A percentile compares a stretch with the other conserved stretches of the same genome.
phyloP scores from a whole-genome alignment of 92 coral and sea anemone genomes.

The Epizoanthus illoricatus region DNA sequence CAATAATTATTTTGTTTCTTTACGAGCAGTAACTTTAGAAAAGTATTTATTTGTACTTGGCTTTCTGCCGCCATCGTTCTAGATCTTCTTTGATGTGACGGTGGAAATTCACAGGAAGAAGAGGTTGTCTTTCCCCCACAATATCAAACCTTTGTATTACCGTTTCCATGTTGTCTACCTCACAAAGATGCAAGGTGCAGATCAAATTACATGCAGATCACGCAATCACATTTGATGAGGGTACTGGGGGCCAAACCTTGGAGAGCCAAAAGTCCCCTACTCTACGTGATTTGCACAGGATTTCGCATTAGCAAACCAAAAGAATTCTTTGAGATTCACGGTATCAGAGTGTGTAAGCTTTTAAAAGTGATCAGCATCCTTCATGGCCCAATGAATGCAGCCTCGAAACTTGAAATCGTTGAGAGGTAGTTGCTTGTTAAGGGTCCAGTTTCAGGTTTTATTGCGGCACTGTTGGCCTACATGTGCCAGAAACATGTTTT shows the following conservation, averaged over 20 bases:
- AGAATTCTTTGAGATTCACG: constrained; percentile 23
- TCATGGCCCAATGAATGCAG: constrained; percentile 27
- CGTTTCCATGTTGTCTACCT: constrained; percentile 13
- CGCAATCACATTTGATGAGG: neutral
- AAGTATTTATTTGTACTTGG: constrained; percentile 12
- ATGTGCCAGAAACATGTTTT: too few species aligned
- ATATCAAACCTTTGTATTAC: constrained; percentile 23
- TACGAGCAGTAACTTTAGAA: too few species aligned
- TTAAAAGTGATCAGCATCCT: constrained; percentile 14
- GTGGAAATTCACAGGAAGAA: constrained; percentile 36
- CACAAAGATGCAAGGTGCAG: neutral
- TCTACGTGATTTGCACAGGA: constrained; percentile 21
- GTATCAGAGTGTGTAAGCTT: constrained; percentile 29
- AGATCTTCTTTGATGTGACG: constrained; percentile 32
- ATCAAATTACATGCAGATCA: neutral
- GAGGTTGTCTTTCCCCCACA: constrained; percentile 2
- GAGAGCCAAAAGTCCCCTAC: neutral
- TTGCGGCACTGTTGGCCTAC: too few species aligned
- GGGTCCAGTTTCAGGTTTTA: neutral
- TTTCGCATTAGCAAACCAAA: constrained; percentile 33
- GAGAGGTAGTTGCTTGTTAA: neutral
- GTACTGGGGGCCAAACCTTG: neutral
- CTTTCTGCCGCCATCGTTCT: constrained; percentile 35
- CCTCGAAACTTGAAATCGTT: neutral
- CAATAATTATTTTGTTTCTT: too few species aligned